Evolutionary conservation across 2,113 vertebrate genomes (phyloP), one percentile per base, ranked within the genome.

Genomic region (Saguinus midas): DNA sequence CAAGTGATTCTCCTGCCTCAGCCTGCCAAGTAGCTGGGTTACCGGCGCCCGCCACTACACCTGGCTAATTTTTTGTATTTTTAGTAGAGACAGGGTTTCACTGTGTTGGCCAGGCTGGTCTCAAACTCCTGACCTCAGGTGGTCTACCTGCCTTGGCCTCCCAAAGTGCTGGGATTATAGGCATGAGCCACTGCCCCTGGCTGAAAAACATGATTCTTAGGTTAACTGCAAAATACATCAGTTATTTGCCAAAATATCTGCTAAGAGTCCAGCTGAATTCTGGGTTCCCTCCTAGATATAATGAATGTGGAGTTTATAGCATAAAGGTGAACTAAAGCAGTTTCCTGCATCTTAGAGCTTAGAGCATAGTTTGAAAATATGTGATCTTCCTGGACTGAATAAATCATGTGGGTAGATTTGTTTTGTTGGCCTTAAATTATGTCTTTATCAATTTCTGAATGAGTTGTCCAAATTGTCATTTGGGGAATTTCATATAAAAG

Each of bases 401-500:
- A 20, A 94, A 75, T 87, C 50, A 45, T 35, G 9, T 90, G 37
- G 35, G 18, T 48, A 35, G 40, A 50, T 96, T 96, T 90, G 55
- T 57, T 95, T 92, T 90, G 35, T 76, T 94, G 92, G 23, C 50
- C 45, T 91, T 82, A 45, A 8, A 32, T 25, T 78, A 18, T 79
- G 25, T 83, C 37, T 78, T 89, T 58, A 94, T 35, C 78, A 40
- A 48, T 92, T 85, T 90, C 91, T 91, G 21, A 76, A 45, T 40
- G 37, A 90, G 16, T 91, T 52, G 61, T 95, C 57, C 76, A 14
- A 94, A 45, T 75, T 48, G 84, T 37, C 37, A 83, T 43, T 72
- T 66, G 21, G 78, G 48, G 43, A 52, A 84, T 94, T 94, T 96
- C 66, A n/a, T 86, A 45, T 80, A 55, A 95, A 93, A 88, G 75